phyloP scores from a whole-genome alignment of 2,888 invertebrate species.

The Leptarthrus brevirostris region DNA sequence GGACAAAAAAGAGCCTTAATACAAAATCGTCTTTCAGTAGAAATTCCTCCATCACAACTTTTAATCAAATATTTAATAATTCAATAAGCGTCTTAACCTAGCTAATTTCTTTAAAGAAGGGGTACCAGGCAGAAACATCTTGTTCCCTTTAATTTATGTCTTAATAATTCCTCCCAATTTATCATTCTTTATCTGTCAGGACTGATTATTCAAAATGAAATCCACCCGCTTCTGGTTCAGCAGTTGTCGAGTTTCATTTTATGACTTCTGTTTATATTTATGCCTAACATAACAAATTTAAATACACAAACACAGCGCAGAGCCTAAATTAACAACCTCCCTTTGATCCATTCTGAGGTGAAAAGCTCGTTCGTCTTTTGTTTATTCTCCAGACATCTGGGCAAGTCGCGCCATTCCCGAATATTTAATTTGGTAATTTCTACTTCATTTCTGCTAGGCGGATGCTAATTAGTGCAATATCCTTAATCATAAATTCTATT shows the following conservation, averaged over 20 bases:
- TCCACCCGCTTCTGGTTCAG: background rate
- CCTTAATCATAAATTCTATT: slow-evolving; percentile 30
- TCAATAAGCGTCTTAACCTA: too few species aligned
- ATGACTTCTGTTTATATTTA: slow-evolving; percentile 17
- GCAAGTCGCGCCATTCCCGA: background rate
- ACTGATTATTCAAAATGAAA: slow-evolving; percentile 15
- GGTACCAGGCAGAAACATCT: slow-evolving; percentile 5
- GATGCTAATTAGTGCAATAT: slow-evolving; percentile 30
- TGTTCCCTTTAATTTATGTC: slow-evolving; percentile 22
- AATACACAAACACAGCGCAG: background rate
- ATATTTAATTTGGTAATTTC: slow-evolving; percentile 30
- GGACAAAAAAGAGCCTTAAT: too few species aligned
- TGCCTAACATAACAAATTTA: slow-evolving; percentile 14
- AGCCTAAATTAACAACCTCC: background rate
- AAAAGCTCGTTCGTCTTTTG: background rate
- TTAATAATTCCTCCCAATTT: slow-evolving; percentile 33
- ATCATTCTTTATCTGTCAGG: slow-evolving; percentile 27
- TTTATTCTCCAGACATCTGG: slow-evolving; percentile 2
- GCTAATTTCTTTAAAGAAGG: too few species aligned
- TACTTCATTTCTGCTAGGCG: slow-evolving; percentile 9
- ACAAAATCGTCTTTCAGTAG: too few species aligned
- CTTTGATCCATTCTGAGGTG: background rate
- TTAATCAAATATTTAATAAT: too few species aligned
- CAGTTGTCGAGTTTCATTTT: background rate
- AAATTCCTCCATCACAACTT: too few species aligned